Base-by-base conservation (phyloP, 2,113 vertebrate species). In the Thamnophis sirtalis region DNA sequence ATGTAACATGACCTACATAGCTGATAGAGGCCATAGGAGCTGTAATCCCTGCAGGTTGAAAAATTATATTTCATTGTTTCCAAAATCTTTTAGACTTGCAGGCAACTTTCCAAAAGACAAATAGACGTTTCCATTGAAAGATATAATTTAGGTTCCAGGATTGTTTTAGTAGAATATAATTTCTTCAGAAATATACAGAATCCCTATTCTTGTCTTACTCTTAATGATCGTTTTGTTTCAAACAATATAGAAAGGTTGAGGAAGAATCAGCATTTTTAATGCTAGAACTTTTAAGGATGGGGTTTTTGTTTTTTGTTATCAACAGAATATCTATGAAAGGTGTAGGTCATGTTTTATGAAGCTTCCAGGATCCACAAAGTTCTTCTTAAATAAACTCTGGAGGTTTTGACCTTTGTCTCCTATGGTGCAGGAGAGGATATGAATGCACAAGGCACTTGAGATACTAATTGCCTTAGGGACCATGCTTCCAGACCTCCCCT, bases 121-220 rank as follows among this genome's bases (percentile, higher is more conserved):
- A 86, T 50, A 22, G n/a, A 33, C 21, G n/a, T 55, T 33, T 19
- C 4, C 15, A 19, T 80, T 2, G 3, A 87, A 95, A 97, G 94
- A 96, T 96, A 96, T 95, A 96, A 92, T 94, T 93, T 96, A 96
- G 94, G 94, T 96, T 96, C 96, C 97, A 96, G 96, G 95, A 97
- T 96, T 97, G 95, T 93, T 96, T 90, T 89, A 97, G 95, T 96
- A 96, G 96, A 96, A 97, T 95, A 96, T 91, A 94, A 97, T 97
- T 96, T 95, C 96, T 95, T 97, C 97, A 95, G 96, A 96, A 97
- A 97, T 97, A 96, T 95, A 93, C 94, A 95, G 85, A 93, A 95
- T 95, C 91, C 68, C 90, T 93, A 95, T 95, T 53, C 0, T 38
- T 68, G 93, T 80, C 95, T 94, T 92, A 93, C 0, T 28, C 0